Evolutionary conservation across 2,797 vertebrate genomes (phyloP).

Genomic region (Neosilurus mollespiculum): DNA sequence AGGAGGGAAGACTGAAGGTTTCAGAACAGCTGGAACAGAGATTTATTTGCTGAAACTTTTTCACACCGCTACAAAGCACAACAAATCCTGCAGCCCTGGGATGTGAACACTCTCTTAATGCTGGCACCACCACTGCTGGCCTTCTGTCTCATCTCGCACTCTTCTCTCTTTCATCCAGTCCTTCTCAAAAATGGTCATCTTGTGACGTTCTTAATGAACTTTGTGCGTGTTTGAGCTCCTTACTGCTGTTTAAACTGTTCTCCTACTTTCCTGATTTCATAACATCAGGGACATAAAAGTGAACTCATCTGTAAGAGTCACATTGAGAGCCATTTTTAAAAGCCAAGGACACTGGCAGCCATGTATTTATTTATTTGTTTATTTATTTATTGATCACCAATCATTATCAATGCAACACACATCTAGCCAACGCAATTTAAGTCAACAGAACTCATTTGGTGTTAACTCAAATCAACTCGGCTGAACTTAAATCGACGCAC

Average conservation of each 20-base stretch:
- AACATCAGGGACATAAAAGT: background rate
- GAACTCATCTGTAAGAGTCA: constrained; percentile 17
- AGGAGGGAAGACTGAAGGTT: constrained; percentile 7
- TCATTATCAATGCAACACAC: constrained; percentile 10
- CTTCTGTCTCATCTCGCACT: constrained; percentile 13
- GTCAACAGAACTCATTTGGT: background rate
- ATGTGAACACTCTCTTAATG: constrained; percentile 35
- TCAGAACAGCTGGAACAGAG: constrained; percentile 11
- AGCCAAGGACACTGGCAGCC: constrained; percentile 1
- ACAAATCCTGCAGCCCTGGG: constrained; percentile 54
- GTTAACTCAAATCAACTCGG: background rate
- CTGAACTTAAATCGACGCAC: background rate
- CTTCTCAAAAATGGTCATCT: constrained; percentile 28
- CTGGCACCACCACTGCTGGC: constrained; percentile 27
- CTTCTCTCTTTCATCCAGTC: constrained; percentile 26
- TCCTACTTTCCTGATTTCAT: background rate
- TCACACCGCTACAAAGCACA: constrained; percentile 70
- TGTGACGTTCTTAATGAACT: constrained; percentile 5
- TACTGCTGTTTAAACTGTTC: constrained; percentile 28
- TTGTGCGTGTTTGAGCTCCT: constrained; percentile 23
- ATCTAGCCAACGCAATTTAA: background rate
- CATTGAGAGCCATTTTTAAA: constrained; percentile 41
- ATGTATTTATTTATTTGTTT: background rate
- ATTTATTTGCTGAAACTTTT: constrained; percentile 46
- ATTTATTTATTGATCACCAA: constrained; percentile 9